phyloP scores from a whole-genome alignment of 2,888 invertebrate species.

The Lacanobia oleracea region DNA sequence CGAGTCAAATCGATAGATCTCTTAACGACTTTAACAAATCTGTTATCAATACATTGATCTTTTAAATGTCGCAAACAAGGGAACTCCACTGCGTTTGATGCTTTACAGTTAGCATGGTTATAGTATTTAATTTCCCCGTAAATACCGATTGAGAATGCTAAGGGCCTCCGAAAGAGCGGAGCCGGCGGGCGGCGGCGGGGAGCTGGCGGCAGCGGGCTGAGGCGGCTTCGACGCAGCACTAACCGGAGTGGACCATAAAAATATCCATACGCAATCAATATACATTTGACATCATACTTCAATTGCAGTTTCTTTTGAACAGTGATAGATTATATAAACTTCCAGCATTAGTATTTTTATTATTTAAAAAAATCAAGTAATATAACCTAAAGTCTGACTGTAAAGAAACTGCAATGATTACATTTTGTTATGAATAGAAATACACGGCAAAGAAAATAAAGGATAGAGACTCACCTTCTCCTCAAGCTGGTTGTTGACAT shows the following conservation, averaged over 20 bases:
- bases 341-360: conserved; percentile 23
- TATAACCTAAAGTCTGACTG: conserved; percentile 61
- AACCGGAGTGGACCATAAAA: conserved; percentile 90
- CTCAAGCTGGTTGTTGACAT: conserved; percentile 99
- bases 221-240: conserved; percentile 87
- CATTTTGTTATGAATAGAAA: conserved; percentile 80
- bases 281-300: conserved; percentile 86
- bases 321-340: conserved; percentile 60
- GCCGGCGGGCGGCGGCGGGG: conserved; percentile 82
- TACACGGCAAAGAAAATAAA: conserved; percentile 65
- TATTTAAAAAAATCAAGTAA: conserved; percentile 35
- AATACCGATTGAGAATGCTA: conserved; percentile 90
- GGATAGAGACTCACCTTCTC: conserved; percentile 93
- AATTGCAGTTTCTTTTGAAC: conserved; percentile 87
- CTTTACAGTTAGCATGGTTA: conserved; percentile 86
- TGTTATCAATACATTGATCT: conserved; percentile 66
- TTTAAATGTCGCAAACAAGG: conserved; percentile 71
- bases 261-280: conserved; percentile 91
- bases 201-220: conserved; percentile 80
- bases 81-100: conserved; percentile 79
- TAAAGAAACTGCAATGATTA: conserved; percentile 90
- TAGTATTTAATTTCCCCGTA: conserved; percentile 90
- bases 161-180: conserved; percentile 88
- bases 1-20: conserved; percentile 85
- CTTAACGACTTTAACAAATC: conserved; percentile 81